phyloP scores from a whole-genome alignment of 92 coral and sea anemone genomes.

The Meandrina meandrites region DNA sequence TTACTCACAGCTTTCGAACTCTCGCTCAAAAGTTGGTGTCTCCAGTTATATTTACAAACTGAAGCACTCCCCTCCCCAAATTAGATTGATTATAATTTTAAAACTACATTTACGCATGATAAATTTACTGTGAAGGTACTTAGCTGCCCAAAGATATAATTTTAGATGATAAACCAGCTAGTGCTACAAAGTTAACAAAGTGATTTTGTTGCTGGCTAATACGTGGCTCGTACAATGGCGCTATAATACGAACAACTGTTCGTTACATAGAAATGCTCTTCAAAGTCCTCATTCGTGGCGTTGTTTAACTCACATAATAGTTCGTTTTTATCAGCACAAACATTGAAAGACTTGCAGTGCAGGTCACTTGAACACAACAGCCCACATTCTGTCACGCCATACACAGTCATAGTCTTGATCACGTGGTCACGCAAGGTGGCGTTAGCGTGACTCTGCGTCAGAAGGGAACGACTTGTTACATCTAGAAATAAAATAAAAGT shows the following conservation, averaged over 20 bases:
- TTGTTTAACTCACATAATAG: constrained; percentile 18
- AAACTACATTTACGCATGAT: background rate
- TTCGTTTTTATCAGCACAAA: background rate
- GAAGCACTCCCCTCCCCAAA: background rate
- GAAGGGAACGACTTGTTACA: background rate
- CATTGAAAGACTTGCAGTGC: constrained; percentile 17
- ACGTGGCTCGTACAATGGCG: background rate
- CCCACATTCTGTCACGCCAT: constrained; percentile 19
- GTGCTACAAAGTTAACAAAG: no score
- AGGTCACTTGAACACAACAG: constrained; percentile 21
- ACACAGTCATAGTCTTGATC: background rate
- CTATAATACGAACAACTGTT: background rate
- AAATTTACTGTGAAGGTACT: background rate
- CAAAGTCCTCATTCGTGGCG: background rate
- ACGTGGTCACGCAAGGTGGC: constrained; percentile 6
- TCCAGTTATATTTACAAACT: background rate
- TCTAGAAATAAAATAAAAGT: background rate
- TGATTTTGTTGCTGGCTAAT: background rate
- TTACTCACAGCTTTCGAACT: background rate
- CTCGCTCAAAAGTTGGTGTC: no score
- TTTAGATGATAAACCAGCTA: no score
- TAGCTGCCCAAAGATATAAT: no score
- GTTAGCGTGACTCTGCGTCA: background rate
- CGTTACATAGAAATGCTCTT: background rate
- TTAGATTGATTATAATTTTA: background rate